These are phyloP conservation scores for Clistopyga incitator DNA, from an alignment of 2,888 invertebrate genomes.

Conservation along the genomic window DNA sequence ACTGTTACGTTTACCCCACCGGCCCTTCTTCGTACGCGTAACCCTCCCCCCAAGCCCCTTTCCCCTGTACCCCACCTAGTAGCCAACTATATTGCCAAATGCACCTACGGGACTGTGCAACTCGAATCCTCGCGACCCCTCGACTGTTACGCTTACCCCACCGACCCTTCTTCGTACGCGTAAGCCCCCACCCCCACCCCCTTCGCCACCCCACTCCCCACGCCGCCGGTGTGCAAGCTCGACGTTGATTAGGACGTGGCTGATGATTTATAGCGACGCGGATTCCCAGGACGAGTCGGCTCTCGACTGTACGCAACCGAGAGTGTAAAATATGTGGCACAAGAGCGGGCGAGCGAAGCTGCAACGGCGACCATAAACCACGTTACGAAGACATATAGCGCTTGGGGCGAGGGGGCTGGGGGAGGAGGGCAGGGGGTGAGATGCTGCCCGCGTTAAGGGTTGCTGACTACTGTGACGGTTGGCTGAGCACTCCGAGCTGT, in stretches of 20 bases:
- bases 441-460: conserved; percentile 57
- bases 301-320: conserved; percentile 51
- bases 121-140: conserved; percentile 40
- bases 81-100: conserved; percentile 38
- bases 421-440: conserved; percentile 7
- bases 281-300: conserved; percentile 64
- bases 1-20: background rate
- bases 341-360: conserved; percentile 43
- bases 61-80: background rate
- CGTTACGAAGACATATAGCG: conserved; percentile 67
- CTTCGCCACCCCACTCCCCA: conserved; percentile 2
- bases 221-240: conserved; percentile 58
- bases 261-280: conserved; percentile 67
- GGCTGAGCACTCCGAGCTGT: conserved; percentile 60
- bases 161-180: background rate
- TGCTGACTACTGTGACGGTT: conserved; percentile 64
- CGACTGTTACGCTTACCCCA: background rate
- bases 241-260: conserved; percentile 68
- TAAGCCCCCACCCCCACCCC: background rate
- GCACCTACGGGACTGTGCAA: conserved; percentile 41
- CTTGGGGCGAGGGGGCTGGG: conserved; percentile 1
- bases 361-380: conserved; percentile 62
- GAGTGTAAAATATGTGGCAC: conserved; percentile 66
- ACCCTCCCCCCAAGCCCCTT: background rate
- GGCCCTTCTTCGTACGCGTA: background rate